Evolutionary conservation across 2,888 invertebrate species (phyloP), one percentile per base, ranked within the genome.

Genomic region (Charanyca ferruginea): DNA sequence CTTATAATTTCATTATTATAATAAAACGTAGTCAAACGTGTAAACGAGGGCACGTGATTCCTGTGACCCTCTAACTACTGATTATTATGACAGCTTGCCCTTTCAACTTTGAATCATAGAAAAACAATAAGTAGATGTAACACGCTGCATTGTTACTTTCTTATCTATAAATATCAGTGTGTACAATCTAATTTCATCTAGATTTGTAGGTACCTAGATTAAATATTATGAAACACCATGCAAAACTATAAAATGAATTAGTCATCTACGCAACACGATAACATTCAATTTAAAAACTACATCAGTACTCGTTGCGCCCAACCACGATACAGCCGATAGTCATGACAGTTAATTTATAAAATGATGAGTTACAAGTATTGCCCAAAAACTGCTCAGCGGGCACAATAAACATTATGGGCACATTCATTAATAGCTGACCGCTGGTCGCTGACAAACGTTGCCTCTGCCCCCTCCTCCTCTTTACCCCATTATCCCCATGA

Each of bases 381-480:
- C 87, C 88, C 83, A 87, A 92, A 90, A 91, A 91, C 89, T 87
- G 88, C 91, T 94, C 93, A 91, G 93, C 91, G 88, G 93, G 92
- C 84, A 90, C 91, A 93, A 94, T 94, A 93, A 94, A 92, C 90
- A 92, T 93, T 92, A 94, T 91, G 92, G 90, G 89, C 90, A 90
- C 92, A 93, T 93, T 94, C 93, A 93, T 94, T 95, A 94, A 93
- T 93, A 93, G 94, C 89, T 91, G 91, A 90, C 94, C 93, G 92
- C 89, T 91, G 91, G 90, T 93, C 93, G 92, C 94, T 91, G 93
- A 91, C 94, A 93, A 94, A 94, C 93, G 92, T 91, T 90, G 84
- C 88, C 87, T 89, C 85, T 87, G 84, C 88, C 90, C 89, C 87
- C 88, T 35, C 73, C 78, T 73, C 58, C 86, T 83, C 82, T 86